Conservation (phyloP, 2,113 vertebrate species). For the Pristiophorus japonicus region DNA sequence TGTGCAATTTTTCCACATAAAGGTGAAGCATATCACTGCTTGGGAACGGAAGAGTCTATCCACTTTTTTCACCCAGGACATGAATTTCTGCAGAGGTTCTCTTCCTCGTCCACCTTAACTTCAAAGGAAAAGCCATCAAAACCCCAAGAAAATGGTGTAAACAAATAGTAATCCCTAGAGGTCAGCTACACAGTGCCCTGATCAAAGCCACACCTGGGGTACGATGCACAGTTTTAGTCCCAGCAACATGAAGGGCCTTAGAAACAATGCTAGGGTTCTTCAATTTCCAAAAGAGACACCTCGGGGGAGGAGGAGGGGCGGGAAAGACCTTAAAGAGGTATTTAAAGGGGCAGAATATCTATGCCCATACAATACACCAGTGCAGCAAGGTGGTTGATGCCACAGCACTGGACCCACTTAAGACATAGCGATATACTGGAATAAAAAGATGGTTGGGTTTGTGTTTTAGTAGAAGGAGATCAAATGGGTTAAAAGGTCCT, state of each 20-base stretch:
- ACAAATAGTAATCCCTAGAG: background rate
- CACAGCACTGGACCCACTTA: background rate
- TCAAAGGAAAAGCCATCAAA: background rate
- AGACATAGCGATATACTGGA: background rate
- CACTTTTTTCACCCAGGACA: background rate
- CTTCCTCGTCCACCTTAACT: background rate
- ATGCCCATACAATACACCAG: background rate
- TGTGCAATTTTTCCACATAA: background rate
- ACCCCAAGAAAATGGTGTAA: background rate
- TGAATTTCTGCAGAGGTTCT: background rate
- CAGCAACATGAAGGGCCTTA: background rate
- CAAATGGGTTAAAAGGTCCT: background rate
- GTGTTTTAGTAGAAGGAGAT: background rate
- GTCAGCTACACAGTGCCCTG: background rate
- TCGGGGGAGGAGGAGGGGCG: background rate
- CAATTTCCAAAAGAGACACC: background rate
- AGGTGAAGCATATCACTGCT: constrained; percentile 37
- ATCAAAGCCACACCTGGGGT: background rate
- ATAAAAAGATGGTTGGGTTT: background rate
- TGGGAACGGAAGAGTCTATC: background rate
- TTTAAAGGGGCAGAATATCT: background rate
- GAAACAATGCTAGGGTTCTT: background rate
- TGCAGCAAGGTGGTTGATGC: background rate
- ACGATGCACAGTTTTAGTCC: background rate
- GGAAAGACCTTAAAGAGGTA: background rate